A percentile compares a stretch with the other conserved stretches of the same genome.
Evolutionary conservation across 2,888 invertebrate species (phyloP).

Genomic region (Dione juno): DNA sequence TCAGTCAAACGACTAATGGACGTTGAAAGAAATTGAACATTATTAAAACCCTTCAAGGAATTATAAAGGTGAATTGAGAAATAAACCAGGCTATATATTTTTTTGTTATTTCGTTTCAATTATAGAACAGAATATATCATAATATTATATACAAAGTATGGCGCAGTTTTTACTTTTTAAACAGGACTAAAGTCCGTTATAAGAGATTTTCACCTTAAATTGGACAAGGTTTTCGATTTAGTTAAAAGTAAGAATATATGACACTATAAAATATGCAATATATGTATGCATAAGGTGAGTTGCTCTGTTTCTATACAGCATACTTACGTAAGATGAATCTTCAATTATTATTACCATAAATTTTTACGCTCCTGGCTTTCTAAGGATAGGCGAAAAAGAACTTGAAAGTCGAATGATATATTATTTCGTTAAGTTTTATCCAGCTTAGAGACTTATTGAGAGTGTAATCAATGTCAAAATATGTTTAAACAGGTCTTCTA

Average conservation of each 20-base stretch:
- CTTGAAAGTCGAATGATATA: background rate
- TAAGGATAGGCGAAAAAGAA: background rate
- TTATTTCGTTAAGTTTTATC: background rate
- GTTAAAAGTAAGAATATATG: too few species aligned
- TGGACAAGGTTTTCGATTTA: too few species aligned
- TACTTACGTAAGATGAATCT: constrained; percentile 4
- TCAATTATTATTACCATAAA: constrained; percentile 17
- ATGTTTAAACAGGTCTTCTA: too few species aligned
- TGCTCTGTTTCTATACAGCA: background rate
- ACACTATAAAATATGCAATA: too few species aligned
- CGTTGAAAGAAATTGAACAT: background rate
- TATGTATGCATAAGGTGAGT: too few species aligned
- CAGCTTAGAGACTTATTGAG: background rate
- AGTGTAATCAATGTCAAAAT: background rate
- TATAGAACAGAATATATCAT: too few species aligned
- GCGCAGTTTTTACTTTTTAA: too few species aligned
- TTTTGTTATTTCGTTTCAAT: background rate
- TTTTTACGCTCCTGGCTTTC: background rate
- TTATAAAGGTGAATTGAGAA: background rate
- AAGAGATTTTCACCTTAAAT: too few species aligned
- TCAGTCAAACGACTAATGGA: constrained; percentile 18
- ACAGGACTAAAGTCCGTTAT: too few species aligned
- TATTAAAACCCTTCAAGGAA: background rate
- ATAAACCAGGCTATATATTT: background rate
- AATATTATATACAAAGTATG: too few species aligned